Evolutionary conservation across 2,797 vertebrate genomes (phyloP), one percentile per base, ranked within the genome.

Genomic region (Columba guinea): DNA sequence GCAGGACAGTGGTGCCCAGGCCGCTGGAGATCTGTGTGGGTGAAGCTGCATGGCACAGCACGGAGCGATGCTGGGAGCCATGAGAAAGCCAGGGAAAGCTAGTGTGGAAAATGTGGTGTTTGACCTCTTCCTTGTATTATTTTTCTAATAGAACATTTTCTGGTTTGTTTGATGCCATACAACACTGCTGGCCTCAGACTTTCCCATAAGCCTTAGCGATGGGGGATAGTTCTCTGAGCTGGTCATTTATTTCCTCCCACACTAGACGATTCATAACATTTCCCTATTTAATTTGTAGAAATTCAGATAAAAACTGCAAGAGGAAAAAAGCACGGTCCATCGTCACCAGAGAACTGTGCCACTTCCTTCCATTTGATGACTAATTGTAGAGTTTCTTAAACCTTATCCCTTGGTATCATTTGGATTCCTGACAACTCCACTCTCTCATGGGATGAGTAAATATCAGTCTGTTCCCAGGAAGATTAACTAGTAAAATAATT

Each of bases 391-490:
- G 88, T 94, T 97, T 74, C 92, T 93, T 96, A 97, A 97, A 93
- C 92, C 84, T 95, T 94, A 82, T 93, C 77, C 96, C 41, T 87
- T 96, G 92, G 69, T 95, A 93, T 96, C 95, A 87, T 93, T 96
- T 97, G 97, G 96, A 97, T 94, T 94, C 82, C 94, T 97, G 97
- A 97, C 97, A 97, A 84, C 65, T 96, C 86, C 78, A 26, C 20
- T 80, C 62, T 97, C 92, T 97, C 97, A 91, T 96, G 97, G 96
- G 96, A 97, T 96, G 95, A 97, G 97, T 96, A 97, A 98, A 98
- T 97, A 97, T 89, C 96, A 97, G 84, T 75, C 90, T 94, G 96
- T 98, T 98, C 97, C 97, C 98, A 97, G 97, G 97, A 97, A 98
- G 97, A 98, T 98, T 97, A 98, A 95, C 95, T 86, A 90, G 88